These are phyloP conservation scores for Armadillidium nasatum DNA, from an alignment of 1,140 invertebrate genomes.

Conservation along the genomic window DNA sequence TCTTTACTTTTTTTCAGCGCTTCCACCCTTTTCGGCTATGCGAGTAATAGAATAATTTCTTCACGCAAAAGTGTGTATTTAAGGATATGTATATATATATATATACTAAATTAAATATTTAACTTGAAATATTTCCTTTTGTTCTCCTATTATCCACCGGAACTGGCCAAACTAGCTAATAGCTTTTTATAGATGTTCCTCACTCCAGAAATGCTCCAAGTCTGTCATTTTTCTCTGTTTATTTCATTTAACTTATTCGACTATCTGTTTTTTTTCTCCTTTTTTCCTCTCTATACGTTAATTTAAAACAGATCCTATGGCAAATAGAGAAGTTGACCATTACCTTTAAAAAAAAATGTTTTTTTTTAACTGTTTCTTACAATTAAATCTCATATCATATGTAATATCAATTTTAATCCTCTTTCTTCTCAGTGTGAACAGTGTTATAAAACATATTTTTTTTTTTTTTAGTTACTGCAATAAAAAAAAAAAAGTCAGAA, in stretches of 20 bases:
- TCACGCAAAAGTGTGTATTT: too few species aligned
- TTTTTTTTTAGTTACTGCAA: background rate
- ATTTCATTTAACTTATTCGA: too few species aligned
- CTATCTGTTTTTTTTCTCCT: background rate
- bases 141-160: background rate
- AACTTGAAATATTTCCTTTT: background rate
- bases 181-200: conserved; percentile 1
- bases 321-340: conserved; percentile 7
- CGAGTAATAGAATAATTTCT: too few species aligned
- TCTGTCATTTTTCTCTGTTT: background rate
- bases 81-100: too few species aligned
- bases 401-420: background rate
- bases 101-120: too few species aligned
- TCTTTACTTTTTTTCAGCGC: background rate
- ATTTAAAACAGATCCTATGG: background rate
- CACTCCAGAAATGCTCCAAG: background rate
- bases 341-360: background rate
- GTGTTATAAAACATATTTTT: background rate
- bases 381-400: background rate
- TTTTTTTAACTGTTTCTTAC: background rate
- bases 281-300: background rate
- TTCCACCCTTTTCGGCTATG: background rate
- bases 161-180: conserved; percentile 3
- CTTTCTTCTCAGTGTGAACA: background rate
- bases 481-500: background rate